phyloP scores from a whole-genome alignment of 37 sponge, comb jelly and placozoan species.

The Halichondria panicea region DNA sequence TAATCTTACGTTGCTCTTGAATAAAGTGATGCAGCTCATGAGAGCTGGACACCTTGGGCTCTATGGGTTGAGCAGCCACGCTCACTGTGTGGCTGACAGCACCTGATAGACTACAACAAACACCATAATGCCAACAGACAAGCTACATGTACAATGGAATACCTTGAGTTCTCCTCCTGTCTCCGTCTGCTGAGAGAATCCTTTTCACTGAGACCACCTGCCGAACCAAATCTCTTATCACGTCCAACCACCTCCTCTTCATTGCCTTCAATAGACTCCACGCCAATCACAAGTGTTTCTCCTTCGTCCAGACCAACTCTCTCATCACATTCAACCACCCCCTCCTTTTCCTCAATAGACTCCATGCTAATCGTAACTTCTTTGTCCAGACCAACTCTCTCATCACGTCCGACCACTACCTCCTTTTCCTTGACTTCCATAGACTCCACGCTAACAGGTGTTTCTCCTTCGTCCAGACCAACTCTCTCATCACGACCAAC shows the following conservation, averaged over 20 bases:
- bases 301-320: no score
- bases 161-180: constrained; percentile 55
- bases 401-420: no score
- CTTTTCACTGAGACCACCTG: constrained; percentile 35
- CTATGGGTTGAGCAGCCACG: constrained; percentile 5
- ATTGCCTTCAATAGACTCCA: no score
- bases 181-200: constrained; percentile 66
- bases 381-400: no score
- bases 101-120: neutral
- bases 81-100: constrained; percentile 1
- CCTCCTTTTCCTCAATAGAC: no score
- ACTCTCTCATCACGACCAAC: no score
- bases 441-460: no score
- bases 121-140: neutral
- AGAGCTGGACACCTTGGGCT: constrained; percentile 20
- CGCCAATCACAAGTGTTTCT: no score
- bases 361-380: no score
- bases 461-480: no score
- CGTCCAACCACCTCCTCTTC: neutral
- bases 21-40: constrained; percentile 41
- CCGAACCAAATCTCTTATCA: constrained; percentile 1
- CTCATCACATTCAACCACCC: neutral
- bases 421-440: no score
- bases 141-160: neutral
- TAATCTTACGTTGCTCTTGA: constrained; percentile 75